These are phyloP conservation scores for Anarhynchus alexandrinus DNA, from an alignment of 2,113 vertebrate genomes.

Conservation along the genomic window DNA sequence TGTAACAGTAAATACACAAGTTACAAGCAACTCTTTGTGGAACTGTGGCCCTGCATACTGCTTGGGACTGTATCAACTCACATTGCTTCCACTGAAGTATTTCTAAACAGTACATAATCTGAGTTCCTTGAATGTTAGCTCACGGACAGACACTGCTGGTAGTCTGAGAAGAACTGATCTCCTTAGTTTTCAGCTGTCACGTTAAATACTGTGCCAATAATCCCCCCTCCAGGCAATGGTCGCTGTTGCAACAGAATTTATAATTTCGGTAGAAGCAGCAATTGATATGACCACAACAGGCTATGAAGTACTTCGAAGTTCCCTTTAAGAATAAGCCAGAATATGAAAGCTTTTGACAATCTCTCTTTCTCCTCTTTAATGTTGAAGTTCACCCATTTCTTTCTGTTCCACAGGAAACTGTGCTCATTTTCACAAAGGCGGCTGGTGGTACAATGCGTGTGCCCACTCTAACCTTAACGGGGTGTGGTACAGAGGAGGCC, in stretches of 20 bases:
- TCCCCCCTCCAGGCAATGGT: accelerated
- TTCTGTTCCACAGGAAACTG: conserved; percentile 85
- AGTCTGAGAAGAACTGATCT: not conserved
- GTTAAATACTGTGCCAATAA: not conserved
- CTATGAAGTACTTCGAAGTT: not conserved
- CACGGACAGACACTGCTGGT: not conserved
- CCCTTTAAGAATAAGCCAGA: not conserved
- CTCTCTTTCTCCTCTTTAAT: not conserved
- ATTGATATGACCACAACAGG: not conserved
- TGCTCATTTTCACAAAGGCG: conserved; percentile 97
- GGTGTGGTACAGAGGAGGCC: conserved; percentile 95
- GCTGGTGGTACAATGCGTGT: conserved; percentile 99
- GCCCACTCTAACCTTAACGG: conserved; percentile 97
- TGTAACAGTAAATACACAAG: not conserved
- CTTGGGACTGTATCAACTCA: not conserved
- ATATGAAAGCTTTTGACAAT: accelerated
- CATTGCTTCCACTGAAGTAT: not conserved
- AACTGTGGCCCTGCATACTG: not conserved
- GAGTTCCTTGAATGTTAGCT: not conserved
- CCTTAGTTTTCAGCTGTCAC: not conserved
- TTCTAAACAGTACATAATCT: not conserved
- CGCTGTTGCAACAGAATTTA: not conserved
- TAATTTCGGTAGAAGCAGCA: not conserved
- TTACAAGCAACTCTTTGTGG: not conserved
- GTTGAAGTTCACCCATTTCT: not conserved